Percentiles rank a stretch among this genome's conserved stretches.
Conservation (phyloP, 2,113 vertebrate genomes). For the Accipiter virgatus region DNA sequence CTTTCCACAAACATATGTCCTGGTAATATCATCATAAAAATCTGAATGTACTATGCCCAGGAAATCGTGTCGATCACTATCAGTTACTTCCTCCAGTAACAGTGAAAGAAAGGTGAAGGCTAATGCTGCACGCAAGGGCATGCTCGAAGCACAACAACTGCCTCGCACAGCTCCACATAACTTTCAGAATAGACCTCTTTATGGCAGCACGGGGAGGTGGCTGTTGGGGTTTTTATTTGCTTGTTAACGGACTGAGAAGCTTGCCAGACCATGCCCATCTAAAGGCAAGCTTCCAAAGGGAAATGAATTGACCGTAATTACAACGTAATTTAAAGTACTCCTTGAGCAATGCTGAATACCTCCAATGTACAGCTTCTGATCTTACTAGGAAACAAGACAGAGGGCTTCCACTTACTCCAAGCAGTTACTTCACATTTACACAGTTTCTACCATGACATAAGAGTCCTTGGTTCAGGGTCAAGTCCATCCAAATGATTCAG, state of each 20-base stretch:
- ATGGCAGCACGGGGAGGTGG: not conserved
- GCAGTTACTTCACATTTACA: not conserved
- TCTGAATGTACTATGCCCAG: constrained; percentile 16
- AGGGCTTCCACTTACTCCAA: not conserved
- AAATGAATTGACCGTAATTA: not conserved
- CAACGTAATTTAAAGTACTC: not conserved
- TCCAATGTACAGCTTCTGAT: not conserved
- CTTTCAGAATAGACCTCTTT: not conserved
- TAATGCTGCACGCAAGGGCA: constrained; percentile 15
- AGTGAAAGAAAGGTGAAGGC: constrained; percentile 4
- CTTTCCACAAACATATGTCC: constrained; percentile 51
- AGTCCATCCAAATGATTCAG: not conserved
- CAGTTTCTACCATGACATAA: not conserved
- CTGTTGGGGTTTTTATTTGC: not conserved
- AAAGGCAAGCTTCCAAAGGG: not conserved
- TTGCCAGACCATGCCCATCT: not conserved
- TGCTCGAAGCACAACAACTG: not conserved
- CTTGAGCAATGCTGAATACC: not conserved
- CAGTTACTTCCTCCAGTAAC: not conserved
- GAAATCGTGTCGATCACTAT: constrained; percentile 36
- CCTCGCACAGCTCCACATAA: not conserved
- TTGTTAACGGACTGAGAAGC: not conserved
- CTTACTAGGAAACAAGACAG: not conserved
- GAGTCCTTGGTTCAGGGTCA: not conserved
- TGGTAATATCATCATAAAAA: constrained; percentile 62